Evolutionary conservation across 2,113 vertebrate genomes (phyloP), one percentile per base, ranked within the genome.

Genomic region (Colinus virginianus): DNA sequence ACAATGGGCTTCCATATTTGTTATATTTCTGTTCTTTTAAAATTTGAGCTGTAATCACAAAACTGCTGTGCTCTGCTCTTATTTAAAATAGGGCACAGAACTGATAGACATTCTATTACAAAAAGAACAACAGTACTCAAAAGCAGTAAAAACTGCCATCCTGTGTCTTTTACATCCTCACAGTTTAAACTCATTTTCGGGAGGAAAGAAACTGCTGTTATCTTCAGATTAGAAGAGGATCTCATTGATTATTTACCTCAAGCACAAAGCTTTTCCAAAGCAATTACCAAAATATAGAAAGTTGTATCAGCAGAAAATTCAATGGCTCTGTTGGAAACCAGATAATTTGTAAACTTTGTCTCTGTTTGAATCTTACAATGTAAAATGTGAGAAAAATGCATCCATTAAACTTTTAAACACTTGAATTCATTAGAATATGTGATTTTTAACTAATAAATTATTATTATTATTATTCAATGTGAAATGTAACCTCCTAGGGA

Each of bases 401-500:
- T 19, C 84, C 10, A 62, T 84, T 94, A 84, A 81, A 88, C 34
- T 88, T 90, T 72, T 58, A 90, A 90, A 53, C 78, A 75, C 72
- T 87, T 89, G 22, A 72, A 70, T 95, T 91, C 22, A 19, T 21
- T 91, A 86, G 86, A 68, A 84, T n/a, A 56, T 16, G 13, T 49
- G 40, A 83, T 77, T 96, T 82, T 91, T 79, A 85, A 79, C 89
- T 78, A 90, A 62, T 6, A 84, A 87, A 71, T 81, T 55, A 85
- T 53, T 28, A 64, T 87, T 89, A 40, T 83, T 2, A 2, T 0
- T 19, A 58, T 75, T 40, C 6, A 86, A 23, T 38, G 40, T 32
- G 53, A 1, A 76, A 93, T 61, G 51, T 84, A 61, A 28, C 51
- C 51, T 28, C 26, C 51, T 28, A 58, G 59, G 88, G 80, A 94